A percentile compares a stretch with the other conserved stretches of the same genome.
phyloP scores from a whole-genome alignment of 2,888 invertebrate genomes.

The Calephelis perditalis region DNA sequence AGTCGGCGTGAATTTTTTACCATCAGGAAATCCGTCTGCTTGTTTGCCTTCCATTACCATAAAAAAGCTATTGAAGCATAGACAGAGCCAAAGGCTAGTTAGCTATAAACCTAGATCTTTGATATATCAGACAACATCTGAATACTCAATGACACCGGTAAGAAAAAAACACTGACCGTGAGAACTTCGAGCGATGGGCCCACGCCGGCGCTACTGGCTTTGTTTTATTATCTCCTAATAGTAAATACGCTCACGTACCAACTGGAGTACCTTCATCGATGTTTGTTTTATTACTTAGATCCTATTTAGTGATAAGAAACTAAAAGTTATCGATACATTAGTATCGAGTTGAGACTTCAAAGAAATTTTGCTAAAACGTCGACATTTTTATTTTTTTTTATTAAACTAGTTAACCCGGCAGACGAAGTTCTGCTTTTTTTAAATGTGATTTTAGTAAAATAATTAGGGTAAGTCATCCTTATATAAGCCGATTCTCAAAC shows the following conservation, averaged over 20 bases:
- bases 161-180: conserved; percentile 46
- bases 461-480: too few species aligned
- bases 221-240: conserved; percentile 29
- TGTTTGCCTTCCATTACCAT: too few species aligned
- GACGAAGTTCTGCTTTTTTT: too few species aligned
- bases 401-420: neutral
- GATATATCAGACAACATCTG: too few species aligned
- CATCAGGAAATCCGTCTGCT: too few species aligned
- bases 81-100: too few species aligned
- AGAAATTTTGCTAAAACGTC: neutral
- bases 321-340: neutral
- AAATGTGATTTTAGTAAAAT: too few species aligned
- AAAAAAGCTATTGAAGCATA: too few species aligned
- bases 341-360: neutral
- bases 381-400: neutral
- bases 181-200: conserved; percentile 42
- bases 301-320: conserved; percentile 31
- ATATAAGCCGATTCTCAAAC: too few species aligned
- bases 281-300: conserved; percentile 68
- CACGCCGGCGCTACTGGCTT: conserved; percentile 33
- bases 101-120: too few species aligned
- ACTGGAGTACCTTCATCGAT: conserved; percentile 51
- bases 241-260: conserved; percentile 43
- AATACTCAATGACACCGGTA: conserved; percentile 23
- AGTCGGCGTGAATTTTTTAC: too few species aligned